Base-by-base conservation (phyloP, 1,140 invertebrate species). In the Euwallacea fornicatus region DNA sequence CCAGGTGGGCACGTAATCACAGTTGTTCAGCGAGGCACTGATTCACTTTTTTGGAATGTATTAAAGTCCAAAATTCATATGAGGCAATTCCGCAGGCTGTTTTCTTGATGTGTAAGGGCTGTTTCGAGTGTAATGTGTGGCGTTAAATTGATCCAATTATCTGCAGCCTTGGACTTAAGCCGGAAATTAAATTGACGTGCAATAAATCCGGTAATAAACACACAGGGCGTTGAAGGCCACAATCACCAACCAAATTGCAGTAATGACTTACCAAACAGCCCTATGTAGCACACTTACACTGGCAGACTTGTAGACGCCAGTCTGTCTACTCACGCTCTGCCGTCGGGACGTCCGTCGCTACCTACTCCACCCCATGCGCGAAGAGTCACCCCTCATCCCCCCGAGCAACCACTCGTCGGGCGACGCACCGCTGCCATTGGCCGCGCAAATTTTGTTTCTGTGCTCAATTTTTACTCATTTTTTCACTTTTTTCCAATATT, bases 261-360 rank as follows among this genome's bases (percentile, higher is more conserved):
- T 71, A 74, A 74, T 74, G 61, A 71, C 69, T 74, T 74, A 74
- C 69, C 73, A 74, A 71, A 65, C 64, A 71, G 43, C 47, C 59
- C 53, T 53, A 71, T 71, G 60, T 71, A 72, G 64, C 73, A 74
- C 65, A 69, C 60, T 72, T 72, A 74, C 69, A 67, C 64, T 69
- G 75, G 58, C 74, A 78, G 83, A 84, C 76, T 81, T 82, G 73
- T 83, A 83, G 62, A 81, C 85, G 77, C 83, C 85, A 72, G 84
- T 82, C 70, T 84, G 84, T 81, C 84, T 84, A 65, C 82, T 83
- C 71, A 84, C 78, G 76, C 76, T 80, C 79, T 80, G 73, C 73
- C 78, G 79, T 75, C 84, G 83, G 84, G 84, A 33, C 83, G 83
- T 74, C 81, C 83, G 66, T 75, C 82, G 79, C 84, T 83, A 80